These are phyloP conservation scores for Drosophila differens DNA, from an alignment of 2,888 invertebrate genomes.

Conservation along the genomic window DNA sequence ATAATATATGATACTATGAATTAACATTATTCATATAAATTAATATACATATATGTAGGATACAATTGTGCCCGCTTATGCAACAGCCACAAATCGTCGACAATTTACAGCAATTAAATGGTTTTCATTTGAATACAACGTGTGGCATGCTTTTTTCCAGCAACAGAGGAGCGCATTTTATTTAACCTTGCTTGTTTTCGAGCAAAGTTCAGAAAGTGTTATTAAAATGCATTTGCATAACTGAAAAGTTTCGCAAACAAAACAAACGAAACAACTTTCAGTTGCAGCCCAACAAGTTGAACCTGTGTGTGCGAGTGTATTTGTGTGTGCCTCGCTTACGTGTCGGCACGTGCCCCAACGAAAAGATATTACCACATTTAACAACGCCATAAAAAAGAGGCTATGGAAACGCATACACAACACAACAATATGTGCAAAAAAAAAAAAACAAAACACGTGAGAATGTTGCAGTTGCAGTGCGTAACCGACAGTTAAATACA, in stretches of 20 bases:
- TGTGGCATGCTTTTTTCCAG: conserved; percentile 21
- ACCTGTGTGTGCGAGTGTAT: conserved; percentile 10
- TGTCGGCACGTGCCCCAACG: conserved; percentile 62
- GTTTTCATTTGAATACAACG: conserved; percentile 31
- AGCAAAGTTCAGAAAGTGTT: conserved; percentile 52
- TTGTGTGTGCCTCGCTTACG: conserved; percentile 43
- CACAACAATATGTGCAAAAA: conserved; percentile 37
- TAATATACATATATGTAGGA: neutral
- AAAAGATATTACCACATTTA: conserved; percentile 65
- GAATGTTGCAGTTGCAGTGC: neutral
- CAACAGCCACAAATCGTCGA: conserved; percentile 33
- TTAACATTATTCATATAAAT: neutral
- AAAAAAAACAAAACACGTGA: conserved; percentile 31
- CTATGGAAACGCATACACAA: conserved; percentile 34
- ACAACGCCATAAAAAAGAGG: conserved; percentile 51
- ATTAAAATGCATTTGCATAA: conserved; percentile 67
- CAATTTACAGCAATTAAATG: conserved; percentile 52
- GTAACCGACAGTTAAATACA: neutral
- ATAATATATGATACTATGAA: neutral
- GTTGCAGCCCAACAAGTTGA: conserved; percentile 39
- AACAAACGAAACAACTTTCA: conserved; percentile 45
- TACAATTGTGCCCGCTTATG: conserved; percentile 2
- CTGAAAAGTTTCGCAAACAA: conserved; percentile 56
- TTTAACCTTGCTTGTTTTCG: conserved; percentile 35
- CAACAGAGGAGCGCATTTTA: conserved; percentile 43